phyloP scores from a whole-genome alignment of 2,113 vertebrate genomes.

The Eidolon helvum region DNA sequence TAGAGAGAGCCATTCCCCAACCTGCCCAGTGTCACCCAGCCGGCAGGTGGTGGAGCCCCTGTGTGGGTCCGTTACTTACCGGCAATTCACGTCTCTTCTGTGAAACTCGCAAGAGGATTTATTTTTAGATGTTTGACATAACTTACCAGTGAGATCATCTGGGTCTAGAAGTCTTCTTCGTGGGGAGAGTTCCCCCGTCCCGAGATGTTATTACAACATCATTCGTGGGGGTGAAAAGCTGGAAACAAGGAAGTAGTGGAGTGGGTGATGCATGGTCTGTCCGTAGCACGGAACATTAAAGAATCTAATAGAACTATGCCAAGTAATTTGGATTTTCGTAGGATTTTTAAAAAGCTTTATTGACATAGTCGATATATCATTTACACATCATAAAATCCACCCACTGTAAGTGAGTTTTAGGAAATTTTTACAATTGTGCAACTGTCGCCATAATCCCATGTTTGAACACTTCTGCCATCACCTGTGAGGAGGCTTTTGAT shows the following conservation, averaged over 20 bases:
- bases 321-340: not conserved
- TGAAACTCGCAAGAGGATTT: not conserved
- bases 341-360: not conserved
- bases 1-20: not conserved
- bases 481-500: not conserved
- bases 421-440: not conserved
- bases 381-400: not conserved
- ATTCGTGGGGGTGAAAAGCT: not conserved
- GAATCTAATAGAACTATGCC: not conserved
- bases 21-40: rapidly evolving
- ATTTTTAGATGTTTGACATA: not conserved
- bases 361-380: not conserved
- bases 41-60: not conserved
- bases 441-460: too few relatives aligned
- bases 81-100: not conserved
- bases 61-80: not conserved
- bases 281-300: not conserved
- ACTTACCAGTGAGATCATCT: not conserved
- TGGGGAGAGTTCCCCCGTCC: not conserved
- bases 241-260: not conserved
- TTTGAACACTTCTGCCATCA: not conserved
- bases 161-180: not conserved
- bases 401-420: not conserved
- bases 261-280: not conserved
- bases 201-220: not conserved